phyloP scores from a whole-genome alignment of 2,888 invertebrate genomes.

The Oscheius sp. region DNA sequence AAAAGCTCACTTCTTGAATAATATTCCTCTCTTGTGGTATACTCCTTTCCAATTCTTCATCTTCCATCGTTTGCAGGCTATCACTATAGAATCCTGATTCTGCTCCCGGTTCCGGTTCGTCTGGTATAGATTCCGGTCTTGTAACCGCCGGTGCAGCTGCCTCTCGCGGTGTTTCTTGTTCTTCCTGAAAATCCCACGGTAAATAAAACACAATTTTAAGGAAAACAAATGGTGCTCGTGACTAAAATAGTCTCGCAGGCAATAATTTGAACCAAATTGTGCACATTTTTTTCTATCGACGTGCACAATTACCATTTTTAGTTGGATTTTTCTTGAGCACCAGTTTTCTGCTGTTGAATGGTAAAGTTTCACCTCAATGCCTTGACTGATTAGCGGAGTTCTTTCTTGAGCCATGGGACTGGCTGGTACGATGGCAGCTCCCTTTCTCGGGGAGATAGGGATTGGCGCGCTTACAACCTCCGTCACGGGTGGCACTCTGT shows the following conservation, averaged over 20 bases:
- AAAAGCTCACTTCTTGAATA: no score
- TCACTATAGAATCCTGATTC: slow-evolving; percentile 21
- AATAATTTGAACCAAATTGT: not conserved
- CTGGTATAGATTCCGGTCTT: slow-evolving; percentile 23
- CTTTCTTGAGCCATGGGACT: slow-evolving; percentile 9
- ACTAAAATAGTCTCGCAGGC: not conserved
- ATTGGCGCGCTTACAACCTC: not conserved
- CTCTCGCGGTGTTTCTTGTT: slow-evolving; percentile 1
- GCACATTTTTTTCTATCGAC: not conserved
- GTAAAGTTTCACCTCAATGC: slow-evolving; percentile 2
- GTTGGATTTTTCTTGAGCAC: no score
- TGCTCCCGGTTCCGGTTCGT: slow-evolving; percentile 16
- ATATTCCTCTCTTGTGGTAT: not conserved
- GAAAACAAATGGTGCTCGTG: no score
- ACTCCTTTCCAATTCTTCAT: slow-evolving; percentile 3
- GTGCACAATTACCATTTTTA: not conserved
- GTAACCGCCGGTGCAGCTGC: not conserved
- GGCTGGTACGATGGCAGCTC: slow-evolving; percentile 1
- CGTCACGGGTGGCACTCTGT: slow-evolving; percentile 32
- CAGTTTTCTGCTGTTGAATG: no score
- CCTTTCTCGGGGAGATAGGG: not conserved
- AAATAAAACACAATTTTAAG: not conserved
- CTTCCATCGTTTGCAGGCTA: slow-evolving; percentile 12
- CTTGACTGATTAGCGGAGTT: not conserved
- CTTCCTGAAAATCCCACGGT: slow-evolving; percentile 11